Base-by-base conservation (phyloP, 92 coral and sea anemone genomes). In the Palythoa heliodiscus region DNA sequence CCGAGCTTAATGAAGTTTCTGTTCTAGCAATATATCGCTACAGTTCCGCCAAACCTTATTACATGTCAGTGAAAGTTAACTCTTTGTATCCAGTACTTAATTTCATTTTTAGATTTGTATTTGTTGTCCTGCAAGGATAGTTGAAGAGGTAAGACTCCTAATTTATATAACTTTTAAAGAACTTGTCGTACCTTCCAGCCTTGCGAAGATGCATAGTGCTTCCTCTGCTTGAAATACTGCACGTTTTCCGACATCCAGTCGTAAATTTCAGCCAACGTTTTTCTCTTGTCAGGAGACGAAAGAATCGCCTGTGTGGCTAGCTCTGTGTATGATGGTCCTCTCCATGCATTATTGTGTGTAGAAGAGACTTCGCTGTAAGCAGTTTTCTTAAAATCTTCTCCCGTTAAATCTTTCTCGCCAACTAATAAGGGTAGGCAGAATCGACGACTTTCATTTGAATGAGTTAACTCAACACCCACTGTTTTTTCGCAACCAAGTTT, bases 161-260 rank as follows among this genome's bases (percentile, higher is more conserved):
- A 69, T 11, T 2, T n/a, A 6, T 13, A 11, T 37, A 37, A 25
- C 39, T 15, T 43, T 43, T 43, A 25, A 10, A 37, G 24, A 37
- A 13, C 25, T 77, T 17, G 24, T 11, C 69, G 57, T 77, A 77
- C 82, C 82, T 77, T 77, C 82, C 82, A 77, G 14, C 82, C 82
- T 58, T 77, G 82, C n/a, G 82, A 77, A 35, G 82, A 77, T 54
- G 82, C 82, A 35, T 24, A 77, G 50, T 77, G 66, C 10, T 77
- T 77, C 47, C 82, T 37, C 69, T 77, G 70, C 3, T 57, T 77
- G 20, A 79, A 79, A n/a, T 79, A 79, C 71, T 63, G 84, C 11
- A 79, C 84, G n/a, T 79, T 63, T 79, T 79, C 84, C 22, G 84
- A 79, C 84, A 43, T 79, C 84, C 84, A 63, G 0, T 79, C 84